Base-by-base conservation (phyloP, 2,113 vertebrate genomes). In the Antigone vipio region DNA sequence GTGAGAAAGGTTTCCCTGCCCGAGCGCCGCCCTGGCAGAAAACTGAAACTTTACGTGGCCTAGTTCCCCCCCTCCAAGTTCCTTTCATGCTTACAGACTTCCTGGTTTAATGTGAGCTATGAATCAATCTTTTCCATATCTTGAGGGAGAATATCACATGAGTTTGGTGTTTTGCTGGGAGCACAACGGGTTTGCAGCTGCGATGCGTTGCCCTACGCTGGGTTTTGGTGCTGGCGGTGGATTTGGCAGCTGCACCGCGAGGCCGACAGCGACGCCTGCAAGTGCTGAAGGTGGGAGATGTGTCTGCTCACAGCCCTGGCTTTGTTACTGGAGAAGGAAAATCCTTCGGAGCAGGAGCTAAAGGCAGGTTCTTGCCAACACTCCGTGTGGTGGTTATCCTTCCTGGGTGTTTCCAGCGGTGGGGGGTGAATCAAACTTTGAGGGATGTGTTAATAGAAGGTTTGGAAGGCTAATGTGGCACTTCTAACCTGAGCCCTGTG, bases 141-240 rank as follows among this genome's bases (percentile, higher is more conserved):
- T 72, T 16, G 64, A 60, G 35, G 63, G 76, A 55, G 52, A 52
- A 8, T 1, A 5, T 55, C 40, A 30, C 64, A 9, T 1, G 21
- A n/a, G 55, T 6, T 40, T 5, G 64, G 47, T 22, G 40, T 14
- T 55, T 12, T 55, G 45, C 53, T 38, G 66, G 53, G 47, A 56
- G 67, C 4, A 6, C 55, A 5, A 1, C 0, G 55, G 53, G 15
- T 73, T 40, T 32, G 83, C 35, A 45, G 77, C 83, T 56, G 13
- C 29, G 58, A 4, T 27, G 63, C 12, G 0, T 35, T 22, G 64
- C 30, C 53, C 59, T 15, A 0, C 5, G 0, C 45, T 9, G 71
- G 40, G 6, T 15, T 59, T n/a, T 22, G 49, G 56, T 26, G 60
- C n/a, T 17, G 49, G 14, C 2, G 20, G 38, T 49, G 92, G 88